These are phyloP conservation scores for Cyprinodon tularosa DNA, from an alignment of 2,113 vertebrate species.

Conservation along the genomic window DNA sequence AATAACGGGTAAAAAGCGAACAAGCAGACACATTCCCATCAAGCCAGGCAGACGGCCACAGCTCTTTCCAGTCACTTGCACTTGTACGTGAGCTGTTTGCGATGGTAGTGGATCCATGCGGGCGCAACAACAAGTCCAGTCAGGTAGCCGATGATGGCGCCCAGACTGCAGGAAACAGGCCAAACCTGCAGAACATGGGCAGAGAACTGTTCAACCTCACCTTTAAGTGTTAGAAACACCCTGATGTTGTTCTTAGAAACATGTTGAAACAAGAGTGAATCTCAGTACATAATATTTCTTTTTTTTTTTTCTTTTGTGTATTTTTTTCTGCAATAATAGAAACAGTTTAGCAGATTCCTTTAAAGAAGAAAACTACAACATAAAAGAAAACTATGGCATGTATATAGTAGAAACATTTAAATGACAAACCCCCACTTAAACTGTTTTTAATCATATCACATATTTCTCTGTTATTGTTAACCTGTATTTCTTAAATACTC, in stretches of 20 bases:
- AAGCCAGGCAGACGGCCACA: not conserved
- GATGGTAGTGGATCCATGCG: slow-evolving; percentile 94
- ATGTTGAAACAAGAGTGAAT: not conserved
- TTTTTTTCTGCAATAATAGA: too few species aligned
- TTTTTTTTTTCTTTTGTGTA: not conserved
- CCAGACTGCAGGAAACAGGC: slow-evolving; percentile 96
- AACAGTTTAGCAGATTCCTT: not conserved
- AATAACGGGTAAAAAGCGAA: slow-evolving; percentile 44
- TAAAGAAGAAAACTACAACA: not conserved
- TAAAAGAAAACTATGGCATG: not conserved
- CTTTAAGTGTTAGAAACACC: not conserved
- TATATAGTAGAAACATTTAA: not conserved
- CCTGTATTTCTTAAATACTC: not conserved
- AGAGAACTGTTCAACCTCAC: not conserved
- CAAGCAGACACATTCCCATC: slow-evolving; percentile 11
- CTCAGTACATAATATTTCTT: not conserved
- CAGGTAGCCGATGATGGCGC: slow-evolving; percentile 88
- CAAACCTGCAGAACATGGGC: slow-evolving; percentile 83
- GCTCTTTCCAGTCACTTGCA: slow-evolving; percentile 78
- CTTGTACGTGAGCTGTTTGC: slow-evolving; percentile 96
- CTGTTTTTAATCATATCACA: not conserved
- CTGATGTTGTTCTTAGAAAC: not conserved
- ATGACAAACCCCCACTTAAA: not conserved
- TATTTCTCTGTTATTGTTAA: not conserved
- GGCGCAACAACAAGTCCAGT: slow-evolving; percentile 90